Evolutionary conservation across 2,797 vertebrate genomes (phyloP), one percentile per base, ranked within the genome.

Genomic region (Cichlasoma orientale): DNA sequence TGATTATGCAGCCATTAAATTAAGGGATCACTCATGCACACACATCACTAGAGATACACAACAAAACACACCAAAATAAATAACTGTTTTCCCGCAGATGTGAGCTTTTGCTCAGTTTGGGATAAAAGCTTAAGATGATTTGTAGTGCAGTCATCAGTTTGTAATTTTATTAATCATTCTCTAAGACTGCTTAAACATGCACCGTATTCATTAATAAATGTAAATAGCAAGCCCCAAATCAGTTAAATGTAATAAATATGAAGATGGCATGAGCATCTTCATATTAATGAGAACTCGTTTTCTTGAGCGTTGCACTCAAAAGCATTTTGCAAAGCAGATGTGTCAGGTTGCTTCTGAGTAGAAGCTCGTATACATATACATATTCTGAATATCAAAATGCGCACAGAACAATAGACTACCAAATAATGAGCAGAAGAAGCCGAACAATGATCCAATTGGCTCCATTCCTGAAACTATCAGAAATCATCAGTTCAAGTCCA

Each of bases 261-360:
- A 31, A 66, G 72, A 31, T 10, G 41, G 10, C 33, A 75, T 10
- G 25, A 53, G 2, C 18, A 9, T 36, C 9, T 36, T 36, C 33
- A 36, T 36, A 36, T 36, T 36, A 4, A 52, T 9, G 55, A 19
- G 27, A 59, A 29, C 31, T 18, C 14, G 57, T 47, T 56, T 53
- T 41, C 12, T 50, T 5, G 83, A 87, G 78, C 84, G 71, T 44
- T 72, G 72, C 53, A 79, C 72, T 80, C 83, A 80, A 86, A 89
- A 78, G 33, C 66, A 76, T 58, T 80, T 79, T 54, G 58, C 19
- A 82, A 61, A 86, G 57, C 52, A 84, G 75, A 89, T 89, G 79
- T 90, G 87, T 87, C 89, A 86, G 80, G 83, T 86, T 91, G 88
- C 88, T 89, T 88, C 53, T 79, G 82, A 81, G 72, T 11, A 21